Base-by-base conservation (phyloP, 2,113 vertebrate species). In the Urocitellus parryii region DNA sequence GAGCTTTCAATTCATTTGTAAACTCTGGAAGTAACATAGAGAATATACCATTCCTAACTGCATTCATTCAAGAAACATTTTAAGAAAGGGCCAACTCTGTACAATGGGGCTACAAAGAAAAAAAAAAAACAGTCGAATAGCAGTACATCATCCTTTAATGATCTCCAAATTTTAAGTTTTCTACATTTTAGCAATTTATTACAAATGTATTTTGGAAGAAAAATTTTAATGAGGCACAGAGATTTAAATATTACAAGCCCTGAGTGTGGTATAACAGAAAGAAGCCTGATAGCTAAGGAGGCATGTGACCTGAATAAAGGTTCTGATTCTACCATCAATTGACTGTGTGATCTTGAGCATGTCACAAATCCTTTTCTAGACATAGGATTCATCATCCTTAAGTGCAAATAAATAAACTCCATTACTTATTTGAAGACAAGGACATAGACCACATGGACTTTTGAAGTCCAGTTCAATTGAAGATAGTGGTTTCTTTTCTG, bases 51-150 rank as follows among this genome's bases (percentile, higher is more conserved):
- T 39, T 56, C 73, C 45, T 86, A 74, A 42, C n/a, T 81, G 39
- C 48, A 48, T 94, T 86, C 20, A 10, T 70, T 91, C 65, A 65
- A 37, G 20, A 83, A 70, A 74, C 17, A 74, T 88, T 94, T 88
- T 72, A 91, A 61, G 70, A 78, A 32, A 68, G 34, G 42, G 8
- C 25, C 4, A 16, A 65, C 63, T 22, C 27, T 88, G 32, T 97
- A 56, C 7, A n/a, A 82, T 79, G 9, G 24, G 37, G 3, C 39
- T n/a, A 51, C 53, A 94, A 63, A 74, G 61, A 45, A 77, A 88
- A 80, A 8, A 42, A 42, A 63, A 70, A 45, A 18, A 9, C 45
- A 45, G 45, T 45, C 45, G 45, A 8, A 45, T 45, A 45, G 45
- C 45, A 1, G 8, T 45, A 45, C 45, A 45, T 9, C 45, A 45